Base-by-base conservation (phyloP, 2,888 invertebrate genomes). In the Suillia variegata region DNA sequence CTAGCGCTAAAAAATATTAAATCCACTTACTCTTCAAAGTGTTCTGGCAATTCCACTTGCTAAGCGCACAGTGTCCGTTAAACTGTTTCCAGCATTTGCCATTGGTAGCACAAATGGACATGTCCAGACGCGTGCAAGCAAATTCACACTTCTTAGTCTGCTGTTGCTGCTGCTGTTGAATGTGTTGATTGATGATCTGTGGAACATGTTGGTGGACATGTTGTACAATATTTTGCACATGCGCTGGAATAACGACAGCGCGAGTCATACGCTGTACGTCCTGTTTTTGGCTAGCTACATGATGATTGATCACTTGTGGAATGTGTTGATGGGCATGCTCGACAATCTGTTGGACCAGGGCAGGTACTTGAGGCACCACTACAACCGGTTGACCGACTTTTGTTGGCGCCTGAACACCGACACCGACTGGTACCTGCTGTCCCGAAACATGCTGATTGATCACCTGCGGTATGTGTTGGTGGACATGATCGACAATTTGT, bases 1-100 rank as follows among this genome's bases (percentile, higher is more conserved):
- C 17, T 13, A 17, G 12, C 15, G 10, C 17, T 5, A 49, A 13
- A 18, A 10, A 34, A 31, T 26, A 34, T 33, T 15, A 1, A 0
- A 1, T 1, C 3, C 5, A 47, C 69, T 67, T 47, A 73, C 73
- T 65, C 24, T 74, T 73, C 47, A 70, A 67, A 55, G 73, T 70
- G 49, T 74, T 71, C 56, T 74, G 66, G 52, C 73, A 73, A 17
- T 73, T 73, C 74, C 74, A 73, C 51, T 69, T 55, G 54, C 62
- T 73, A 20, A 73, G 59, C 56, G 73, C 64, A 45, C 73, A 73
- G 8, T 70, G 70, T 2, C 74, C 73, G 8, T 66, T 54, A 54
- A 73, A 73, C n/a, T 70, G 66, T 42, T 67, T 71, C 18, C 68
- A 62, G 47, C 73, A 73, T 4, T 71, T 66, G 45, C 65, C 70